Base-by-base conservation (phyloP, 2,113 vertebrate genomes). In the Nothobranchius furzeri region DNA sequence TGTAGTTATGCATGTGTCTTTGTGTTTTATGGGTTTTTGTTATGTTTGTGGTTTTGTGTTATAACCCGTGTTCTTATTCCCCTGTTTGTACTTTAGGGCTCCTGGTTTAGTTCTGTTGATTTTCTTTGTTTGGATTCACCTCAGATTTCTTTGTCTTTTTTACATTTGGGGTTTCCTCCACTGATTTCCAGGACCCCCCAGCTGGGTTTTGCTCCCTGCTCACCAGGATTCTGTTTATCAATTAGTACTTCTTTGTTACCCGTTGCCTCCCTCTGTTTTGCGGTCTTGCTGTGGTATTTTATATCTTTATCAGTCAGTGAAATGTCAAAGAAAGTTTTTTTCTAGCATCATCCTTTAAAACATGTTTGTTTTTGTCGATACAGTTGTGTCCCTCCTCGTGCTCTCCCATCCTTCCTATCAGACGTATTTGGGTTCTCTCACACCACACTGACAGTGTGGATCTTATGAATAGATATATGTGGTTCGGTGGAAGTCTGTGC, bases 401-500 rank as follows among this genome's bases (percentile, higher is more conserved):
- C 43, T 45, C 10, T 45, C 12, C 12, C 43, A 9, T 12, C 35
- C 15, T 40, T 8, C 15, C 35, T 56, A 9, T 37, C 1, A 40
- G 35, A 0, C 35, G 7, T 6, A 17, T 42, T 20, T 42, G 37
- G 10, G 37, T 58, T 7, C n/a, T n/a, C 8, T 42, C 37, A 43
- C 17, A 12, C 37, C 15, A 58, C 10, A n/a, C 55, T 42, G 36
- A 40, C 37, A 43, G 2, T 24, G 15, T 20, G 37, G n/a, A 8
- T 40, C 49, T 12, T 43, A 14, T 52, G 49, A 42, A 25, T 7
- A 12, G 35, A 13, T 25, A n/a, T 50, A 13, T 50, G 47, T 3
- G 35, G 6, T 40, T 62, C 65, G 63, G 40, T 37, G 60, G 56
- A 75, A 2, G 60, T 4, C 54, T 68, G 55, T 82, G 75, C 82